Conservation (phyloP, 2,113 vertebrate species). For the Otocyon megalotis region DNA sequence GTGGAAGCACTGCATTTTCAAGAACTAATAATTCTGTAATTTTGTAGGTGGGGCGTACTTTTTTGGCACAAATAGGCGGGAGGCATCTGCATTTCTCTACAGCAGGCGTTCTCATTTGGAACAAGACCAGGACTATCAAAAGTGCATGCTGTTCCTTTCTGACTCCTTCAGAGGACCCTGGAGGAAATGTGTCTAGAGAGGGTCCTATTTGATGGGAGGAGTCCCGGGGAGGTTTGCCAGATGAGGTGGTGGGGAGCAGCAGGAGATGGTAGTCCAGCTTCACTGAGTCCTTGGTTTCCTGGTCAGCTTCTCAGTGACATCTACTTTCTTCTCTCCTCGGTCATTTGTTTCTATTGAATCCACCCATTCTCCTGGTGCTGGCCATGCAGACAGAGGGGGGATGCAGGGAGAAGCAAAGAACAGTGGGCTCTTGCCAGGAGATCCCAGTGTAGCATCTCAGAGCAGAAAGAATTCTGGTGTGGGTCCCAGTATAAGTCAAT, state of each 20-base stretch:
- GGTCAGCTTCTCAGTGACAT: background rate
- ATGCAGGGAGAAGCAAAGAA: background rate
- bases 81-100: slow-evolving; percentile 58
- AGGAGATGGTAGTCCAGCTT: background rate
- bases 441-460: accelerated
- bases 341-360: background rate
- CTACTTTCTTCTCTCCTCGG: accelerated
- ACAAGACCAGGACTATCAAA: slow-evolving; percentile 49
- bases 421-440: background rate
- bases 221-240: background rate
- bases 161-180: background rate
- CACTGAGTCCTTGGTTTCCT: background rate
- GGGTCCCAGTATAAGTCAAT: background rate
- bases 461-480: background rate
- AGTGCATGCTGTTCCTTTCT: background rate
- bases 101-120: slow-evolving; percentile 54
- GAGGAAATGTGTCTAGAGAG: background rate
- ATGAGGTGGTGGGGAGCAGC: background rate
- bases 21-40: slow-evolving; percentile 81
- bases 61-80: slow-evolving; percentile 66
- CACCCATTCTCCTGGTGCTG: background rate
- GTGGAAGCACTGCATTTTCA: slow-evolving; percentile 82
- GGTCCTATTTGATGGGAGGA: background rate
- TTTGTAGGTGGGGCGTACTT: slow-evolving; percentile 72
- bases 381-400: accelerated